phyloP scores from a whole-genome alignment of 2,797 vertebrate species.

The Heterohyrax brucei region DNA sequence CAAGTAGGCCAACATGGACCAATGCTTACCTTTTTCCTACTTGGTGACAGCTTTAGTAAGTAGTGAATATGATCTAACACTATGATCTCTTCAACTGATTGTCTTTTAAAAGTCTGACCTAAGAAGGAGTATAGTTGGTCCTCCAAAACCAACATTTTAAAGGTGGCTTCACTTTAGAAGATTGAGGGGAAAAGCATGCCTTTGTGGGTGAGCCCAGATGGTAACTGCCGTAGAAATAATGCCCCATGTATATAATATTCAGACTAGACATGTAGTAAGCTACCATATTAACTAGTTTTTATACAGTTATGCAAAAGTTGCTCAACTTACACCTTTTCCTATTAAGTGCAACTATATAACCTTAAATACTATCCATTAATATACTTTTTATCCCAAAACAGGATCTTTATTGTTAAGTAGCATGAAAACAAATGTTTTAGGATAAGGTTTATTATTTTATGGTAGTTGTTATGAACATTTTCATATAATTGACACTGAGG shows the following conservation, averaged over 20 bases:
- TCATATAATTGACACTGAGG: constrained; percentile 36
- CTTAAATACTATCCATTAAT: constrained; percentile 14
- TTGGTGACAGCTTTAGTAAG: constrained; percentile 3
- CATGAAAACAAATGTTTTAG: constrained; percentile 52
- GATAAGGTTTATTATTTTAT: constrained; percentile 36
- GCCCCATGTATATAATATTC: background rate
- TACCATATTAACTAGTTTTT: background rate
- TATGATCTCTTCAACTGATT: background rate
- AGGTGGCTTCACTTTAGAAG: constrained; percentile 30
- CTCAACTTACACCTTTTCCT: background rate
- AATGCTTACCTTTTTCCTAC: constrained; percentile 48
- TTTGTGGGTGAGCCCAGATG: background rate
- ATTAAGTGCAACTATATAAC: background rate
- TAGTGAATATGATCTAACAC: background rate
- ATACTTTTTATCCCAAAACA: constrained; percentile 40
- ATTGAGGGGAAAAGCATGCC: background rate
- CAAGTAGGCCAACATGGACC: background rate
- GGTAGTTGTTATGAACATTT: constrained; percentile 40
- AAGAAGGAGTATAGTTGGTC: background rate
- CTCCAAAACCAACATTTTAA: constrained; percentile 36
- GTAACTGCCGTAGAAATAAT: background rate
- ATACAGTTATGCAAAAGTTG: background rate
- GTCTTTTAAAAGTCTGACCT: background rate
- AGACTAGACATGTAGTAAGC: background rate
- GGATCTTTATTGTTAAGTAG: constrained; percentile 35